Conservation (phyloP, 2,113 vertebrate genomes). For the Colaptes auratus region DNA sequence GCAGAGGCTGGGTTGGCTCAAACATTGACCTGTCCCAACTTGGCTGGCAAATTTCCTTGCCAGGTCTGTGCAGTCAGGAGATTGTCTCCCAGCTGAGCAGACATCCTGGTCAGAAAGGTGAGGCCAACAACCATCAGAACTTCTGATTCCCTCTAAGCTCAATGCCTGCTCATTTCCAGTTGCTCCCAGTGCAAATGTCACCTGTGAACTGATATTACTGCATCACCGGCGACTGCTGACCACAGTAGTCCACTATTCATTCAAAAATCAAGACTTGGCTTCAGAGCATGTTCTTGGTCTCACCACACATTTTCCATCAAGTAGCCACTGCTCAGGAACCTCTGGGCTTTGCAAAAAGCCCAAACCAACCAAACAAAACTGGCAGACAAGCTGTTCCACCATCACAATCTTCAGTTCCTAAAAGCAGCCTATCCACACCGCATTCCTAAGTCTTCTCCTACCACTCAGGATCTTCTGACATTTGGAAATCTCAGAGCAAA, state of each 20-base stretch:
- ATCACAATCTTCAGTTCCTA: neutral
- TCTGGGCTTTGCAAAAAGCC: neutral
- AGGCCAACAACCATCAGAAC: neutral
- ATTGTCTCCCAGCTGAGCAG: neutral
- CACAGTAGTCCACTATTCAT: neutral
- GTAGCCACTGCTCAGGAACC: neutral
- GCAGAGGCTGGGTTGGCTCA: neutral
- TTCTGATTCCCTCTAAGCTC: neutral
- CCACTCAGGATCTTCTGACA: fast-evolving
- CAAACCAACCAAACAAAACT: too few relatives aligned
- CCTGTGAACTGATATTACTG: neutral
- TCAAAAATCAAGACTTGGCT: neutral
- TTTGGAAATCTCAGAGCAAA: neutral
- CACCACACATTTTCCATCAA: neutral
- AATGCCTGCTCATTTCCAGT: neutral
- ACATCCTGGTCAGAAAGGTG: neutral
- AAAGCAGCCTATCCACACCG: neutral
- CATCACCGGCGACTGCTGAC: fast-evolving
- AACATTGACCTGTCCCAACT: neutral
- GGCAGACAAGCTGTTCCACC: neutral
- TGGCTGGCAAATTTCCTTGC: neutral
- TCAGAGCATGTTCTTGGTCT: neutral
- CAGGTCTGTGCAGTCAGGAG: neutral
- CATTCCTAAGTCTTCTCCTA: neutral
- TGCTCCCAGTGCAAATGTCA: neutral